phyloP scores from a whole-genome alignment of 2,113 vertebrate species.

The Labeo rohita region DNA sequence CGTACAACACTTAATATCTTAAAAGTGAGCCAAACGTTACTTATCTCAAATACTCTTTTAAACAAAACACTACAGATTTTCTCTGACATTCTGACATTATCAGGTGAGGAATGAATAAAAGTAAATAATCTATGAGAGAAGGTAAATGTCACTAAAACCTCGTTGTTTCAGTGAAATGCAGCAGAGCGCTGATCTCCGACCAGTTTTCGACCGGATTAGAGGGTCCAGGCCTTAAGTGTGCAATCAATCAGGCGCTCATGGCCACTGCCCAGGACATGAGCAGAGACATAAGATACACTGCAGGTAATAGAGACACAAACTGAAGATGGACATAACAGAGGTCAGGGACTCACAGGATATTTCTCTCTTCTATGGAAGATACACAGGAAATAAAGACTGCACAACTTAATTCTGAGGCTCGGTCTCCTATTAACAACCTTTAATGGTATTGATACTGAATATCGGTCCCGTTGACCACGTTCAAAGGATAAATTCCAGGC shows the following conservation, averaged over 20 bases:
- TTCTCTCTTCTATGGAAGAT: slow-evolving; percentile 29
- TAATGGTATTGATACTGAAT: slow-evolving; percentile 23
- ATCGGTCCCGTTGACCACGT: not conserved
- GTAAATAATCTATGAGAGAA: not conserved
- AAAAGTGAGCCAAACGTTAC: too few relatives aligned
- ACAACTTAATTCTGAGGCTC: not conserved
- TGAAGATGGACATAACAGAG: slow-evolving; percentile 12
- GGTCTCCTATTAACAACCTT: slow-evolving; percentile 19
- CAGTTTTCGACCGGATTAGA: not conserved
- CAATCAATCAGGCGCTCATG: slow-evolving; percentile 14
- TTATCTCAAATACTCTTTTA: too few relatives aligned
- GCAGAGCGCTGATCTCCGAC: not conserved
- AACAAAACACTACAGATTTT: too few relatives aligned
- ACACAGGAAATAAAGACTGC: slow-evolving; percentile 27
- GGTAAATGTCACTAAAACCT: not conserved
- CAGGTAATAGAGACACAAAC: slow-evolving; percentile 31
- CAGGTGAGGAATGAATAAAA: not conserved
- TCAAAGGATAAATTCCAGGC: slow-evolving; percentile 5
- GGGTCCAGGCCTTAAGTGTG: slow-evolving; percentile 1
- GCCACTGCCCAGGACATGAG: not conserved
- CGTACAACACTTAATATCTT: too few relatives aligned
- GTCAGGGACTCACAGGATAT: slow-evolving; percentile 40
- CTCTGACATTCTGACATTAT: too few relatives aligned
- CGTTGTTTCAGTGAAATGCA: not conserved
- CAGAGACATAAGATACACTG: not conserved